These are phyloP conservation scores for Toxonevra muliebris DNA, from an alignment of 2,888 invertebrate species.

Conservation along the genomic window DNA sequence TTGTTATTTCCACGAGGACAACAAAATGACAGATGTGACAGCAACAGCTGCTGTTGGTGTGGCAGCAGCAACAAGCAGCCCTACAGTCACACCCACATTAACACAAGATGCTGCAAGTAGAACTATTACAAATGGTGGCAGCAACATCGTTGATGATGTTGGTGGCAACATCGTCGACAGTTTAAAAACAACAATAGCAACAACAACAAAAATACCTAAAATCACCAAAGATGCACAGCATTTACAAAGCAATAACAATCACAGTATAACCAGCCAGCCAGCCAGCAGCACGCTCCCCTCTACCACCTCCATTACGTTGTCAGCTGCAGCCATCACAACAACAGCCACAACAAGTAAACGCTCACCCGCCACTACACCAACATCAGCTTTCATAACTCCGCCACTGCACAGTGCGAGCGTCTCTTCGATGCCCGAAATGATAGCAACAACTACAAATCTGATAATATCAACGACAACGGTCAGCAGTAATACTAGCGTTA, in stretches of 20 bases:
- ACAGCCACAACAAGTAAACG: slow-evolving; percentile 25
- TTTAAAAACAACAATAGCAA: slow-evolving; percentile 27
- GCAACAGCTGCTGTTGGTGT: slow-evolving; percentile 38
- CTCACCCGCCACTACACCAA: slow-evolving; percentile 27
- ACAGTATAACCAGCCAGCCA: slow-evolving; percentile 3
- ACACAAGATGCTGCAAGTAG: slow-evolving; percentile 27
- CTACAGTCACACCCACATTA: slow-evolving; percentile 13
- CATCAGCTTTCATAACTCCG: background rate
- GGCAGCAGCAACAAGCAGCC: slow-evolving; percentile 25
- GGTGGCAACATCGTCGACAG: slow-evolving; percentile 32
- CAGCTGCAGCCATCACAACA: slow-evolving; percentile 2
- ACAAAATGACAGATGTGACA: slow-evolving; percentile 56
- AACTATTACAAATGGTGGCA: slow-evolving; percentile 52
- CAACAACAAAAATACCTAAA: slow-evolving; percentile 19
- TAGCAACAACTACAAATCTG: slow-evolving; percentile 18
- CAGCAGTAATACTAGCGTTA: slow-evolving; percentile 7
- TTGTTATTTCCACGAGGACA: slow-evolving; percentile 10
- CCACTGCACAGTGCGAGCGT: background rate
- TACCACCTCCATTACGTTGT: background rate
- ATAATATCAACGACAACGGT: slow-evolving; percentile 24
- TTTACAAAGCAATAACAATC: too few species aligned
- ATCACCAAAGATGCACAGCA: slow-evolving; percentile 3
- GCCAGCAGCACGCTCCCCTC: slow-evolving; percentile 13
- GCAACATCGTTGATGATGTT: slow-evolving; percentile 17
- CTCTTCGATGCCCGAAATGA: slow-evolving; percentile 6